Conservation (phyloP, 2,113 vertebrate genomes). For the sheep (Ovis aries) region ARS-UI_Ramb_v3.0 NC_056055.1:231316001-231316500, state of each 20-base stretch:
- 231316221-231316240: too few species aligned
- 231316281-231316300: background rate
- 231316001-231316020: too few species aligned
- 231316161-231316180: too few species aligned
- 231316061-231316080: too few species aligned
- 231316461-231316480: background rate
- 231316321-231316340: background rate
- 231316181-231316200: too few species aligned
- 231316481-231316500: background rate
- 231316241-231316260: background rate
- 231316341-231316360: background rate
- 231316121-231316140: too few species aligned
- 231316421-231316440: background rate
- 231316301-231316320: background rate
- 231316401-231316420: background rate
- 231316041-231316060: too few species aligned
- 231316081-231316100: too few species aligned
- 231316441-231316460: background rate
- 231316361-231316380: background rate
- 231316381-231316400: background rate
- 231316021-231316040: too few species aligned
- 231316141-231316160: too few species aligned
- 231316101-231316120: too few species aligned
- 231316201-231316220: too few species aligned
- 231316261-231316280: background rate